Conservation (phyloP, 2,888 invertebrate genomes). For the Melinopterus prodromus region DNA sequence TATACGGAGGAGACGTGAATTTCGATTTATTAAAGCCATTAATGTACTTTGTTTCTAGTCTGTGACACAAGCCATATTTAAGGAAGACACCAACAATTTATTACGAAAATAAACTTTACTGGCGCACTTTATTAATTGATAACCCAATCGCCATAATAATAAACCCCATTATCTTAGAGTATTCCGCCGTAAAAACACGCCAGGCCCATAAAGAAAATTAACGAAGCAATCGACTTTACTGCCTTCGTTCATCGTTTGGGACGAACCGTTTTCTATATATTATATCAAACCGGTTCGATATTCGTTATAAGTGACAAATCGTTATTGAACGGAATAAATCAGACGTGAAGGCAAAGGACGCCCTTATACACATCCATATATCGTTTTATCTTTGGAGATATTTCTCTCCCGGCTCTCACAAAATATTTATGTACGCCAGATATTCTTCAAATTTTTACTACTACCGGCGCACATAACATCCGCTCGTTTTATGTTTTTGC, state of each 20-base stretch:
- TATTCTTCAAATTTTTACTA: neutral
- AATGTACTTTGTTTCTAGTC: too few relatives aligned
- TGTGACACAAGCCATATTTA: too few relatives aligned
- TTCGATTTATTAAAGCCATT: too few relatives aligned
- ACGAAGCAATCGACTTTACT: conserved; percentile 4
- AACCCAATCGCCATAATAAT: conserved; percentile 4
- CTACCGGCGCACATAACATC: neutral
- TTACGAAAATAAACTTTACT: neutral
- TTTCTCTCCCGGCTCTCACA: neutral
- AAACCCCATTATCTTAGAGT: neutral
- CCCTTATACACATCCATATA: neutral
- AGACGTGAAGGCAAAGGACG: neutral
- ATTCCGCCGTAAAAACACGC: neutral
- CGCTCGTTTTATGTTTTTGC: neutral
- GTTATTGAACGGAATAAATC: conserved; percentile 4
- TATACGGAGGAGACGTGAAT: too few relatives aligned
- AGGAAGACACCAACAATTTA: neutral
- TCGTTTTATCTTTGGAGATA: neutral
- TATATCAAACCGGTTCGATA: neutral
- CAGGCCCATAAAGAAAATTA: neutral
- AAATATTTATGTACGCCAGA: neutral
- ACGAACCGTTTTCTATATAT: neutral
- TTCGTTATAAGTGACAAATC: conserved; percentile 4
- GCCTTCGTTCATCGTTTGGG: neutral
- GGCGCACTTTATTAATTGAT: neutral